Percentiles rank a stretch among this genome's conserved stretches.
Evolutionary conservation across 2,797 vertebrate species (phyloP).

Genomic region (Melanotaenia pygmaea): DNA sequence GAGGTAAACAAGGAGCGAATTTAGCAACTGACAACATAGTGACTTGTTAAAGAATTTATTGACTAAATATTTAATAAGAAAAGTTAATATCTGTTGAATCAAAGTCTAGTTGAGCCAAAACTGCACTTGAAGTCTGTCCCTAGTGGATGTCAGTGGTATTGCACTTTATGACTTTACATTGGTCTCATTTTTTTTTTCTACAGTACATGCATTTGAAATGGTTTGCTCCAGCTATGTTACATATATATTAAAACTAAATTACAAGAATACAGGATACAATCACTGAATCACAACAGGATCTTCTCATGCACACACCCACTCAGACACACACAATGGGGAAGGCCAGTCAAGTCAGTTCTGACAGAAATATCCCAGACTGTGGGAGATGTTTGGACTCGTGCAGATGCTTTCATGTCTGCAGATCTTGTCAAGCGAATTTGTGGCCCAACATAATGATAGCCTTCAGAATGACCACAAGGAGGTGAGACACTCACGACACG

Average conservation of each 20-base stretch:
- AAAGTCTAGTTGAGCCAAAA: neutral
- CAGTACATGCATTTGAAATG: slow-evolving; percentile 1
- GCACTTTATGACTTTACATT: neutral
- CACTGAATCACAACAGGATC: slow-evolving; percentile 12
- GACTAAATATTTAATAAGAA: neutral
- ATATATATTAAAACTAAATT: slow-evolving; percentile 8
- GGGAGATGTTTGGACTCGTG: slow-evolving; percentile 74
- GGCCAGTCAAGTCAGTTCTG: slow-evolving; percentile 32
- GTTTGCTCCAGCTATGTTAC: neutral
- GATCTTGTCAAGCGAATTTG: slow-evolving; percentile 84
- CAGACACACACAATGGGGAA: slow-evolving; percentile 14
- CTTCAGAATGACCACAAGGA: slow-evolving; percentile 74
- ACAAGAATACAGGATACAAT: neutral
- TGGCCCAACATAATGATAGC: slow-evolving; percentile 84
- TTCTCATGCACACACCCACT: slow-evolving; percentile 17
- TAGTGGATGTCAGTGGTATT: neutral
- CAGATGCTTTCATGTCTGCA: slow-evolving; percentile 82
- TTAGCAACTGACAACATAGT: neutral
- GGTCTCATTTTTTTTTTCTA: neutral
- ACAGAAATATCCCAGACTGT: slow-evolving; percentile 77
- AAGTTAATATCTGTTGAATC: neutral
- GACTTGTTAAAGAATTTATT: neutral
- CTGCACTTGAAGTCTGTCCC: neutral
- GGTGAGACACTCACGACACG: slow-evolving; percentile 79
- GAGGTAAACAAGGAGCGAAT: neutral